A percentile compares a stretch with the other conserved stretches of the same genome.
Conservation (phyloP, 2,888 invertebrate genomes). For the Heliothis peltigera region DNA sequence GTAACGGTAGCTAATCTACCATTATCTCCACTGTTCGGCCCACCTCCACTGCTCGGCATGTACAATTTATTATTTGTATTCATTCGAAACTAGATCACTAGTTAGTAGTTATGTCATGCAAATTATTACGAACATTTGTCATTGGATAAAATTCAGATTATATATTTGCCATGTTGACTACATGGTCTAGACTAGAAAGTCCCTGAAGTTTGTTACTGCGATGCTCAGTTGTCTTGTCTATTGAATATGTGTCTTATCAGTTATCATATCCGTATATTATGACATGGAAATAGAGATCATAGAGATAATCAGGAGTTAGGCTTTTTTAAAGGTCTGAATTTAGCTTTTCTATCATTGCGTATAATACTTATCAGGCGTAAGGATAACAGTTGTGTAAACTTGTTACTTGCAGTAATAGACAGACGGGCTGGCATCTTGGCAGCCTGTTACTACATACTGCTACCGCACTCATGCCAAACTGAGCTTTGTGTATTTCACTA, state of each 20-base stretch:
- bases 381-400: constrained; percentile 40
- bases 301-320: too few relatives aligned
- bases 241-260: too few relatives aligned
- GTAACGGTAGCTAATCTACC: too few relatives aligned
- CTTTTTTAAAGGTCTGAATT: neutral
- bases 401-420: constrained; percentile 38
- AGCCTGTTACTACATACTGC: constrained; percentile 27
- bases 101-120: constrained; percentile 25
- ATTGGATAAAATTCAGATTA: constrained; percentile 20
- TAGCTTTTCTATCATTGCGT: constrained; percentile 5
- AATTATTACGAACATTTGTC: constrained; percentile 39
- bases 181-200: neutral
- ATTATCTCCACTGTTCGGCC: too few relatives aligned
- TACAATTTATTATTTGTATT: constrained; percentile 43
- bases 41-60: neutral
- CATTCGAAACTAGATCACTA: constrained; percentile 15
- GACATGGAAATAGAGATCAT: neutral
- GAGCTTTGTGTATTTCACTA: constrained; percentile 42
- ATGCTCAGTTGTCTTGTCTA: neutral
- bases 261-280: neutral
- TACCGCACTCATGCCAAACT: constrained; percentile 35
- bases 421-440: constrained; percentile 43
- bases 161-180: constrained; percentile 5
- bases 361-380: constrained; percentile 9
- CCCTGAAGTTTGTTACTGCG: constrained; percentile 4